phyloP scores from a whole-genome alignment of 1,140 invertebrate species.

The Cyrtorhinus lividipennis region DNA sequence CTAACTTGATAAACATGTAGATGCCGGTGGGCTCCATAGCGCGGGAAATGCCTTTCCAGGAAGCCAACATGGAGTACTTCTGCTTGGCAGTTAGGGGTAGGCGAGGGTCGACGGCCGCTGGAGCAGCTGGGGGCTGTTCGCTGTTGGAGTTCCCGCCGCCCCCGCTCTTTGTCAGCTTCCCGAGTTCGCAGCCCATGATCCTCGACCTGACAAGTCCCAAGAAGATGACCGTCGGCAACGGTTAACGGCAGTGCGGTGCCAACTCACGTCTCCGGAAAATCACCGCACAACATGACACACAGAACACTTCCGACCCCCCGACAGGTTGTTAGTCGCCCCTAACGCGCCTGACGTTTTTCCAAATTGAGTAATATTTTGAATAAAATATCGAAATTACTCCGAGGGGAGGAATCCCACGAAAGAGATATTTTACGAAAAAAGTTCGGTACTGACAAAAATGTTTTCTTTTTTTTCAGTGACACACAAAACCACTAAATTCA shows the following conservation, averaged over 20 bases:
- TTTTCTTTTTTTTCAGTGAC: not conserved
- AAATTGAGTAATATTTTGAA: not conserved
- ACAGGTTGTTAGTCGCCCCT: not conserved
- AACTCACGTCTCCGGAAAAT: not conserved
- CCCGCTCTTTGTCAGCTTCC: conserved; percentile 46
- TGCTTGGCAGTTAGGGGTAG: conserved; percentile 71
- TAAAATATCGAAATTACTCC: not conserved
- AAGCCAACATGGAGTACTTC: conserved; percentile 72
- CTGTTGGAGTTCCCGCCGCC: conserved; percentile 30
- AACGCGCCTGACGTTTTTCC: not conserved
- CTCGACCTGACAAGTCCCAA: not conserved
- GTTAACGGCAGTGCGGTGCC: not conserved
- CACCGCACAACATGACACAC: conserved; percentile 9
- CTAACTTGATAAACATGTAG: conserved; percentile 82
- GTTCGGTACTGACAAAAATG: no score
- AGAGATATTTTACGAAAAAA: not conserved
- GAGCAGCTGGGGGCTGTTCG: conserved; percentile 32
- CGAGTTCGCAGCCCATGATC: conserved; percentile 59
- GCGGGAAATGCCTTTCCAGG: conserved; percentile 75
- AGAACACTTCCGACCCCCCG: conserved; percentile 11
- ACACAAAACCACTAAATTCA: not conserved
- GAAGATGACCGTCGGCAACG: no score
- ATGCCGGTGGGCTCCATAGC: conserved; percentile 77
- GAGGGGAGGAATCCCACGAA: not conserved
- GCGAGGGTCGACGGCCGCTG: conserved; percentile 53